A percentile compares a stretch with the other conserved stretches of the same genome.
These are phyloP conservation scores for Nixonia krombeini DNA, from an alignment of 1,140 invertebrate species.

Conservation along the genomic window DNA sequence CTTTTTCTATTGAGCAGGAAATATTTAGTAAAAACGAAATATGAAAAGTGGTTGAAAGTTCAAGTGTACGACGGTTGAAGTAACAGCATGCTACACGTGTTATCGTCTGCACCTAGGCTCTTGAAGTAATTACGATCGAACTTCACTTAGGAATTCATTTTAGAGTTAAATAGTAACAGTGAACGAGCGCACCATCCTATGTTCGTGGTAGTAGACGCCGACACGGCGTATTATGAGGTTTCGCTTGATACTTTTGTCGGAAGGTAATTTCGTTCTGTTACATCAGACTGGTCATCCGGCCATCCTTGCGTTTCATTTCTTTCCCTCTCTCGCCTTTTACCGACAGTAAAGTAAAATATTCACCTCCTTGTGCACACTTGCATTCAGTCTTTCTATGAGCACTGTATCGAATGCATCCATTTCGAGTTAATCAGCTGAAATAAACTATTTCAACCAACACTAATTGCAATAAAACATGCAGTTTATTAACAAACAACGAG, in stretches of 20 bases:
- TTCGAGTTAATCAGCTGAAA: no score
- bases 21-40: no score
- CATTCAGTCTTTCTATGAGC: slow-evolving; percentile 57
- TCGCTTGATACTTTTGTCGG: slow-evolving; percentile 53
- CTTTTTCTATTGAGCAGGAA: no score
- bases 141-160: not conserved
- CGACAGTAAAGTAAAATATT: slow-evolving; percentile 51
- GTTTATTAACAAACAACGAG: no score
- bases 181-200: not conserved
- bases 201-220: no score
- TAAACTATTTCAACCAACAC: no score
- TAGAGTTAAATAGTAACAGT: not conserved
- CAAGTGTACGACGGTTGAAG: no score
- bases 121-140: not conserved
- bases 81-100: no score
- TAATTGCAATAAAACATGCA: no score
- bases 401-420: slow-evolving; percentile 43
- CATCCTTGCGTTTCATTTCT: slow-evolving; percentile 60
- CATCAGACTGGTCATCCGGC: slow-evolving; percentile 66
- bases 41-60: no score
- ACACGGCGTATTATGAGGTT: slow-evolving; percentile 47
- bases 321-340: slow-evolving; percentile 54
- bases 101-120: no score
- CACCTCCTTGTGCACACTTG: slow-evolving; percentile 52
- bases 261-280: slow-evolving; percentile 67